These are phyloP conservation scores for Danio rerio DNA, from an alignment of 2,113 vertebrate species.

Conservation along the genomic window DNA sequence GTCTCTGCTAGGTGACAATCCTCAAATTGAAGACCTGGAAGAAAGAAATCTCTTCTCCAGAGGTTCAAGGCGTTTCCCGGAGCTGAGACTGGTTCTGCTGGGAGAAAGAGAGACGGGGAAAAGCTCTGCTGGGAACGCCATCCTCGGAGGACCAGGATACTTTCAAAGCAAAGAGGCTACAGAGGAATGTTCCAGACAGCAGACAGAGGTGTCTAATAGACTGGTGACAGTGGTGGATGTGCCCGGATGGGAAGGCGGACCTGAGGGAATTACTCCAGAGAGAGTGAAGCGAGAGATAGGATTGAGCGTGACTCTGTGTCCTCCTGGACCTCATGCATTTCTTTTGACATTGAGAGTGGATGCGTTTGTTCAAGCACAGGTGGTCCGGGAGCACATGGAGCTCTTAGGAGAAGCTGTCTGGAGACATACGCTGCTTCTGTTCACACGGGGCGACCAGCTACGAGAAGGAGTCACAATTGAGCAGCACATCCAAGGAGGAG, in stretches of 20 bases:
- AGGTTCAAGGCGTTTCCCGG: slow-evolving; percentile 64
- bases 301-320: slow-evolving; percentile 66
- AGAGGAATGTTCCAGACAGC: slow-evolving; percentile 71
- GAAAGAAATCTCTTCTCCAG: slow-evolving; percentile 70
- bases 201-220: slow-evolving; percentile 67
- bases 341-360: slow-evolving; percentile 73
- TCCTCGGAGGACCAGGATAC: slow-evolving; percentile 60
- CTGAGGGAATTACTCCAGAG: slow-evolving; percentile 68
- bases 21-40: slow-evolving; percentile 62
- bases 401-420: slow-evolving; percentile 72
- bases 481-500: slow-evolving; percentile 72
- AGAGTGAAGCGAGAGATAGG: slow-evolving; percentile 72
- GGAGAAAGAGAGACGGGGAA: slow-evolving; percentile 79
- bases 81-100: slow-evolving; percentile 73
- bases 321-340: slow-evolving; percentile 74
- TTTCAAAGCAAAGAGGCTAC: slow-evolving; percentile 65
- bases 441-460: slow-evolving; percentile 77
- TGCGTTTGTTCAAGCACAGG: slow-evolving; percentile 60
- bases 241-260: slow-evolving; percentile 74
- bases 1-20: slow-evolving; percentile 61
- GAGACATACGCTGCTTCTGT: slow-evolving; percentile 72
- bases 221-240: slow-evolving; percentile 75
- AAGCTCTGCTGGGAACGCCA: slow-evolving; percentile 72
- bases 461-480: slow-evolving; percentile 72
- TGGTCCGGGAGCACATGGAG: slow-evolving; percentile 72